Evolutionary conservation across 2,113 vertebrate genomes (phyloP).

Genomic region (Scytalopus superciliaris): DNA sequence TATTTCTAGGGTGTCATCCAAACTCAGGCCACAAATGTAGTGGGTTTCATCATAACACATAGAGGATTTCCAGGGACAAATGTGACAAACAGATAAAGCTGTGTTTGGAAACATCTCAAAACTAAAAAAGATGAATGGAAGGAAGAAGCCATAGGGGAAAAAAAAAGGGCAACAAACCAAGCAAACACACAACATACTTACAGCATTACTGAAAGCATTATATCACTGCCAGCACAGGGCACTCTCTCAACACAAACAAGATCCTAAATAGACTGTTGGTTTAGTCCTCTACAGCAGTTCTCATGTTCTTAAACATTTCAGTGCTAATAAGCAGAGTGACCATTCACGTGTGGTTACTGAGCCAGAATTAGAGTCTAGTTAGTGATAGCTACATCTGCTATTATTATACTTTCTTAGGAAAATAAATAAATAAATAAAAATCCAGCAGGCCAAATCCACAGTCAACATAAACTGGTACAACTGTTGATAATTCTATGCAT

Average conservation of each 20-base stretch:
- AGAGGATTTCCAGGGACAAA: not conserved
- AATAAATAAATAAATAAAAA: not conserved
- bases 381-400: not conserved
- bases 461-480: not conserved
- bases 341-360: not conserved
- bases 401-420: not conserved
- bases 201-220: not conserved
- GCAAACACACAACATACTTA: not conserved
- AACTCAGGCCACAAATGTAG: not conserved
- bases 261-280: not conserved
- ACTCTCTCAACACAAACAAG: not conserved
- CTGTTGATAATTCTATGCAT: accelerated
- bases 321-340: not conserved
- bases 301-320: not conserved
- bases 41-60: not conserved
- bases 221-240: not conserved
- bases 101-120: not conserved
- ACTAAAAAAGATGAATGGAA: not conserved
- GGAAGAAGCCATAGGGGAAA: not conserved
- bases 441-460: not conserved
- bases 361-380: not conserved
- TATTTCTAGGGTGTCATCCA: not conserved
- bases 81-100: not conserved
- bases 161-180: not conserved
- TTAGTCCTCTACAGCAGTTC: not conserved